phyloP scores from a whole-genome alignment of 2,113 vertebrate genomes.

The Herpetotheres cachinnans region DNA sequence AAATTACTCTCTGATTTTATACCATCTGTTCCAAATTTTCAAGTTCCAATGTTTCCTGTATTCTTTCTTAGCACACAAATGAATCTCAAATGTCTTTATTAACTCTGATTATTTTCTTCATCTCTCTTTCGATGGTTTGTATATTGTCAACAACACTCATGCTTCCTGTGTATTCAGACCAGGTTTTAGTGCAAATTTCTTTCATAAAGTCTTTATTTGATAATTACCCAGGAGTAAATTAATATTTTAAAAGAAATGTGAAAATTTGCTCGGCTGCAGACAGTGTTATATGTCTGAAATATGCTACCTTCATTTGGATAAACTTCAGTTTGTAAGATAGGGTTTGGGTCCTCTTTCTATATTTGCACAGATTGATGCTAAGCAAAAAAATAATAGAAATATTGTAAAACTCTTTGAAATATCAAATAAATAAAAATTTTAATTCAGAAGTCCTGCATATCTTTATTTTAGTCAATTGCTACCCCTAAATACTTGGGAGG shows the following conservation, averaged over 20 bases:
- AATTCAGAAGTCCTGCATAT: neutral
- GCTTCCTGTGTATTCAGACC: neutral
- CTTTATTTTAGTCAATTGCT: neutral
- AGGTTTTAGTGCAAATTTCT: neutral
- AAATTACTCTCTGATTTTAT: neutral
- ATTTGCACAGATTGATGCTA: neutral
- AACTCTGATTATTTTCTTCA: neutral
- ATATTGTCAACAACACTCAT: neutral
- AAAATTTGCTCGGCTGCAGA: neutral
- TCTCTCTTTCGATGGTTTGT: neutral
- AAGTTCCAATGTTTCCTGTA: neutral
- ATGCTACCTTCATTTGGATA: neutral
- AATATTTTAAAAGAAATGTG: neutral
- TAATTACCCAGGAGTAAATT: neutral
- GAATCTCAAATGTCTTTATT: neutral
- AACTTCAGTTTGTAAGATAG: neutral
- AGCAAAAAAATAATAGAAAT: neutral
- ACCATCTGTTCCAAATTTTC: neutral
- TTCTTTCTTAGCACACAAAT: neutral
- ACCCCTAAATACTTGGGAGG: neutral
- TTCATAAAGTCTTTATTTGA: neutral
- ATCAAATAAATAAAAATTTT: neutral
- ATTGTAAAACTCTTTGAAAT: neutral
- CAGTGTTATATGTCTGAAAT: neutral
- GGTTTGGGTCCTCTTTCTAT: neutral